Evolutionary conservation across 2,888 invertebrate genomes (phyloP).

Genomic region (Heliothis peltigera): DNA sequence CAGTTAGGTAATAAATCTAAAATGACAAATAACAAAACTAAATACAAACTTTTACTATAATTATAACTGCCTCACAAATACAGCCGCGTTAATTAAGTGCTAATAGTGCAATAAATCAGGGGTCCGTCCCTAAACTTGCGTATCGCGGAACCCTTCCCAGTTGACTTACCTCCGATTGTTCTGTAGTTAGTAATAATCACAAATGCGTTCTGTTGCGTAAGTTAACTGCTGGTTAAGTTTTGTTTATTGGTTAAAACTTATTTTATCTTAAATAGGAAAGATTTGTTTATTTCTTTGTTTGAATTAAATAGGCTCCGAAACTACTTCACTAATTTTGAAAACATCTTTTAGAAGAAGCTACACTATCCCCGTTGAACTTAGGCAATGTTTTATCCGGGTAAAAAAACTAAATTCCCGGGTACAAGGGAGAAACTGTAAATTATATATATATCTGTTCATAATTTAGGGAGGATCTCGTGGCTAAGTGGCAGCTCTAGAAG

Average conservation of each 20-base stretch:
- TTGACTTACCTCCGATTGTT: conserved; percentile 27
- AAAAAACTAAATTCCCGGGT: too few species aligned
- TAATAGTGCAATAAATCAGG: conserved; percentile 30
- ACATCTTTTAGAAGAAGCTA: too few species aligned
- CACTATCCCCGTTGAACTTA: too few species aligned
- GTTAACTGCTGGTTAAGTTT: not conserved
- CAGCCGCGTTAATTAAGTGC: conserved; percentile 1
- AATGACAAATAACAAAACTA: not conserved
- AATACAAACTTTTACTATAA: conserved; percentile 16
- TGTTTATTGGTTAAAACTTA: not conserved
- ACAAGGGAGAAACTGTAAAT: too few species aligned
- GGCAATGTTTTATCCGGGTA: too few species aligned
- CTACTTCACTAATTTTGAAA: too few species aligned
- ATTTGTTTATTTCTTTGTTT: too few species aligned
- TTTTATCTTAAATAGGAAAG: not conserved
- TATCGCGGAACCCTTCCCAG: conserved; percentile 19
- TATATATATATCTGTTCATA: too few species aligned
- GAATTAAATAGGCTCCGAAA: too few species aligned
- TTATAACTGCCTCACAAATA: not conserved
- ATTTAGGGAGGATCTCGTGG: too few species aligned
- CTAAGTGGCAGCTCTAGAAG: too few species aligned
- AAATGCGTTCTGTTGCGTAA: not conserved
- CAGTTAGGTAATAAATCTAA: too few species aligned
- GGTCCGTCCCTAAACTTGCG: conserved; percentile 13
- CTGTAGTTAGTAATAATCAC: conserved; percentile 17